phyloP scores from a whole-genome alignment of 2,113 vertebrate genomes.

The Eidolon helvum region DNA sequence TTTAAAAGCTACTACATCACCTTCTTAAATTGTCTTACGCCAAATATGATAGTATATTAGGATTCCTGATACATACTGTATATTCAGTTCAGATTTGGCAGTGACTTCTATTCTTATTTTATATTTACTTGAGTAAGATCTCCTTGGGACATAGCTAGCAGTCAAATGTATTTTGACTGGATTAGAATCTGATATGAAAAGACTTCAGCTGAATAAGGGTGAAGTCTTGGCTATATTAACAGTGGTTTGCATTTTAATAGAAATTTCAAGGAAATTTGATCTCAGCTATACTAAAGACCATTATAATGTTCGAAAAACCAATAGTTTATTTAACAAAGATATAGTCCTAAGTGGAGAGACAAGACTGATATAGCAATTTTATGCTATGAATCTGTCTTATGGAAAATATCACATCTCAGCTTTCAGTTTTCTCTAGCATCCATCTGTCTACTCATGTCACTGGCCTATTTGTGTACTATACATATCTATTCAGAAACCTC shows the following conservation, averaged over 20 bases:
- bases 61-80: background rate
- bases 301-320: background rate
- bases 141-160: constrained; percentile 6
- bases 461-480: background rate
- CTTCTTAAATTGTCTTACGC: background rate
- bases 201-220: constrained; percentile 2
- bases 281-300: background rate
- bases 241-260: constrained; percentile 44
- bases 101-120: constrained; percentile 11
- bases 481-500: background rate
- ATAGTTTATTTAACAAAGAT: constrained; percentile 26
- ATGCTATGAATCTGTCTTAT: background rate
- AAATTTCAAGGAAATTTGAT: constrained; percentile 38
- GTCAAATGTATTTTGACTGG: constrained; percentile 34
- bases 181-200: constrained; percentile 39
- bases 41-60: background rate
- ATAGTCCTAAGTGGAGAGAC: background rate
- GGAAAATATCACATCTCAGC: background rate
- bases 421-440: background rate
- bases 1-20: background rate
- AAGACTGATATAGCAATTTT: constrained; percentile 14
- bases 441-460: background rate
- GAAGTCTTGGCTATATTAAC: constrained; percentile 8
- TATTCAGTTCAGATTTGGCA: constrained; percentile 8
- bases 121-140: constrained; percentile 48